Base-by-base conservation (phyloP, 2,888 invertebrate genomes). In the Abscondita cerata region DNA sequence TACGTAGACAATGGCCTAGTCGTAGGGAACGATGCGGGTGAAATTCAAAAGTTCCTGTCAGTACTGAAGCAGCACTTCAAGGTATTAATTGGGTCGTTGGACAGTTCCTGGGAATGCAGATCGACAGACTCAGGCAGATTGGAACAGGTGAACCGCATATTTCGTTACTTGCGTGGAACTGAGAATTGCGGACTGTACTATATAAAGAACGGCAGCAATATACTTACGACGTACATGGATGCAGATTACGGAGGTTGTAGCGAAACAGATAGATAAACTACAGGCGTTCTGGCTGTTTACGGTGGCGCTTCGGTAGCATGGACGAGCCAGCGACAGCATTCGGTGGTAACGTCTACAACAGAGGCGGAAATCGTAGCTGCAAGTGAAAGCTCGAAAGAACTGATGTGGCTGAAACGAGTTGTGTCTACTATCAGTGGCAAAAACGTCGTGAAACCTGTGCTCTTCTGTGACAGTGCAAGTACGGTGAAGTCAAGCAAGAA, bases 31-130 rank as follows among this genome's bases (percentile, higher is more conserved):
- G 18, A 44, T 44, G 44, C 44, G 16, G 44, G 11, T 19, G 16
- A 15, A 16, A 44, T 44, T 11, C 9, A 44, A 5, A 44, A 1
- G 44, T 44, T 44, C 44, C 44, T 44, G 11, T 18, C 18, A 44
- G 44, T 18, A 44, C 44, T 44, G 19, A 44, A 44, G 19, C 44
- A 44, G 19, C 18, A 44, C 44, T 44, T 41, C 41, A 41, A 41
- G 6, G 33, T 9, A 38, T 13, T n/a, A 13, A n/a, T 38, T 38
- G n/a, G n/a, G n/a, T n/a, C n/a, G n/a, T n/a, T n/a, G n/a, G n/a
- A n/a, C n/a, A n/a, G n/a, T n/a, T n/a, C 38, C 11, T 38, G 13
- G 38, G 38, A 12, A 38, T 38, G 38, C 38, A 38, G 41, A 41
- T 8, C 41, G 4, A 41, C 41, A 4, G 13, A 16, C 41, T 15